Evolutionary conservation across 2,797 vertebrate species (phyloP), one percentile per base, ranked within the genome.

Genomic region (Oryzias sinensis): DNA sequence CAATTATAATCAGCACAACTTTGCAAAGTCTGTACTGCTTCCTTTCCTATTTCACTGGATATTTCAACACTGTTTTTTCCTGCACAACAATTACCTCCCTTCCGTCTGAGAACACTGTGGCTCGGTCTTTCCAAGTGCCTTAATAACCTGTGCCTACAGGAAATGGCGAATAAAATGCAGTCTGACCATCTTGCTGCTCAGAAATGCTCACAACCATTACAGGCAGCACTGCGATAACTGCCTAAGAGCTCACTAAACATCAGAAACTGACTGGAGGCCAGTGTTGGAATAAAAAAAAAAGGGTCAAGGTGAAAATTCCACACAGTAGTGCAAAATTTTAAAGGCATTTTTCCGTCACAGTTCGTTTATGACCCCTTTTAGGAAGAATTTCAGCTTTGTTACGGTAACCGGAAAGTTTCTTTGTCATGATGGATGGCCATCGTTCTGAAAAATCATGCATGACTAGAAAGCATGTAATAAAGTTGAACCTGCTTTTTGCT

Each of bases 101-200:
- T 77, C 70, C 51, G 57, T 68, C 52, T 43, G 58, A 78, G 81
- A 74, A 83, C 78, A 83, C 89, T 87, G 82, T 45, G 55, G 49
- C 50, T 67, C 70, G 76, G 78, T 71, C 60, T 79, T 77, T 65
- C 64, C 74, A 68, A 65, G 59, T 52, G 65, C 52, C 40, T 56
- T 46, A 62, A 61, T 58, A 70, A 60, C 72, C 79, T 77, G 70
- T 74, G 54, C 75, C 78, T 76, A 68, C 57, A 65, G 74, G 75
- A 81, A 33, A 70, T n/a, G 62, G 57, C 66, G 75, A 74, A 83
- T 82, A 82, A 79, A 81, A 76, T 69, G 50, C 55, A 49, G 56
- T 53, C 58, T 59, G 59, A 66, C 15, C 42, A 59, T 59, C 47
- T 40, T 43, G 33, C 48, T 53, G 9, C 48, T 59, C 49, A 53